phyloP scores from a whole-genome alignment of 2,888 invertebrate species.

The Sarcophaga variegata region DNA sequence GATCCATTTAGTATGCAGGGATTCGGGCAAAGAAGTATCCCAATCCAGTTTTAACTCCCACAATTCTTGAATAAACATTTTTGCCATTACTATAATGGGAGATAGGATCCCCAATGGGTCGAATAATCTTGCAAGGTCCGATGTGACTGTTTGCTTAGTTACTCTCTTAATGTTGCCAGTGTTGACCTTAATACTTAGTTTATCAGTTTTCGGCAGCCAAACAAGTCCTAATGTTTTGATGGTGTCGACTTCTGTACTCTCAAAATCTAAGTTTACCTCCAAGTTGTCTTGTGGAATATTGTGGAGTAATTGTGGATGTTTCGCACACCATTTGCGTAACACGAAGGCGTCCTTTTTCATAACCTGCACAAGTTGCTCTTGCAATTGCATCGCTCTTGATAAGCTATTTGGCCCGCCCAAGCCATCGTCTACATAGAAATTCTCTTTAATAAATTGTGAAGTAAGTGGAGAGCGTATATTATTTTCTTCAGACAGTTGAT shows the following conservation, averaged over 20 bases:
- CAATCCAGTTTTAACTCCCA: slow-evolving; percentile 3
- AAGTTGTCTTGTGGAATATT: no score
- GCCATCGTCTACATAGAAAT: slow-evolving; percentile 25
- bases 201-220: no score
- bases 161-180: background rate
- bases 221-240: no score
- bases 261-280: no score
- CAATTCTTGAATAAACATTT: background rate
- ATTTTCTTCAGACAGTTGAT: slow-evolving; percentile 7
- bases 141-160: background rate
- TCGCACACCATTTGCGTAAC: background rate
- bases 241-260: no score
- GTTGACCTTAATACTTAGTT: no score
- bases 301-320: background rate
- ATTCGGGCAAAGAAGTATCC: background rate
- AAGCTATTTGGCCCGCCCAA: slow-evolving; percentile 1
- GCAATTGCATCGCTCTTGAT: background rate
- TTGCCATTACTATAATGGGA: slow-evolving; percentile 21
- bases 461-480: background rate
- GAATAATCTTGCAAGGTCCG: slow-evolving; percentile 5
- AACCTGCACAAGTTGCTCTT: background rate
- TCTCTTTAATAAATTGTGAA: slow-evolving; percentile 8
- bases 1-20: slow-evolving; percentile 5
- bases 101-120: slow-evolving; percentile 13
- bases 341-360: background rate